These are phyloP conservation scores for Scopus umbretta DNA, from an alignment of 2,113 vertebrate genomes.

Conservation along the genomic window DNA sequence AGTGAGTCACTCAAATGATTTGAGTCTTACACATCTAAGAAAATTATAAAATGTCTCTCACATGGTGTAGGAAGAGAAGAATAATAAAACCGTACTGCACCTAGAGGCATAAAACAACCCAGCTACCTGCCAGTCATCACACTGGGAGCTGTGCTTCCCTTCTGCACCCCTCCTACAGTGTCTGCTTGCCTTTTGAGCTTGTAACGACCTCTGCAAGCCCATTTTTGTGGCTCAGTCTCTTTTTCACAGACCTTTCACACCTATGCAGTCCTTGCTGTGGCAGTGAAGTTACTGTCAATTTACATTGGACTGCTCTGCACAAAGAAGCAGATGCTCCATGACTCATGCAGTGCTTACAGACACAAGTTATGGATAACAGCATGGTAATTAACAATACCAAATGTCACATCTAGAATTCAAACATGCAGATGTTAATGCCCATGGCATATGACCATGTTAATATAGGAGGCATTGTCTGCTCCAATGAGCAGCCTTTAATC, in stretches of 20 bases:
- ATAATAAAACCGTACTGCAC: neutral
- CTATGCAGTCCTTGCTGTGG: neutral
- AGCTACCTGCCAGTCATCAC: neutral
- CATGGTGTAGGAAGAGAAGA: neutral
- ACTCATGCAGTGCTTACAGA: neutral
- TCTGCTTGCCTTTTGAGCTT: neutral
- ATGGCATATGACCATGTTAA: accelerated
- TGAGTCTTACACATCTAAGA: neutral
- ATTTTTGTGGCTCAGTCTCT: neutral
- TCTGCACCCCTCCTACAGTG: neutral
- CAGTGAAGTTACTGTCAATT: neutral
- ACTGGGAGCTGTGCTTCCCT: neutral
- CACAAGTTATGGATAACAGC: neutral
- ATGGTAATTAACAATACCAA: neutral
- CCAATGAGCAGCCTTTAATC: neutral
- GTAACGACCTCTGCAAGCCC: neutral
- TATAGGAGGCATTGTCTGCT: neutral
- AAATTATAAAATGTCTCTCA: neutral
- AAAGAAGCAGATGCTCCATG: neutral
- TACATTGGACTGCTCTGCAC: neutral
- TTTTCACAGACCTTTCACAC: neutral
- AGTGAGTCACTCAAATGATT: constrained; percentile 31
- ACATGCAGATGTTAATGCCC: neutral
- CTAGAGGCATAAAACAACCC: neutral
- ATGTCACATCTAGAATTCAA: neutral